A percentile compares a stretch with the other conserved stretches of the same genome.
phyloP scores from a whole-genome alignment of 2,888 invertebrate species.

The Meiosimyza decipiens region DNA sequence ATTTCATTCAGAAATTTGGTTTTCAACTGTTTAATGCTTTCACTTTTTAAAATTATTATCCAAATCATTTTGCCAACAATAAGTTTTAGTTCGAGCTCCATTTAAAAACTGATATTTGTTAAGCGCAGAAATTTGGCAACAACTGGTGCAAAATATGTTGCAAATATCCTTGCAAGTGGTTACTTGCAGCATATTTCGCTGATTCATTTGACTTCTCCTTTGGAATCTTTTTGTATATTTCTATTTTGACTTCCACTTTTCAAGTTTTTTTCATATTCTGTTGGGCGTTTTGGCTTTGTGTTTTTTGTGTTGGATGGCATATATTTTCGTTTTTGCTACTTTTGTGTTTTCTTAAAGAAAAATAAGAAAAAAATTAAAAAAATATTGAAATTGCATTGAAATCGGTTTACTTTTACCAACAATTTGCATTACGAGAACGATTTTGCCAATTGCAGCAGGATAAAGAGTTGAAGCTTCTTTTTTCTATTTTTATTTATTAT shows the following conservation, averaged over 20 bases:
- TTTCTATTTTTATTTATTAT: no score
- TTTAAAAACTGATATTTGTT: no score
- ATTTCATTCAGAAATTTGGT: no score
- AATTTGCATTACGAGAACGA: neutral
- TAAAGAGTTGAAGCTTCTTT: neutral
- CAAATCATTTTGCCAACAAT: no score
- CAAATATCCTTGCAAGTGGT: no score
- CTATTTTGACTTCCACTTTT: neutral
- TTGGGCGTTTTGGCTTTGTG: neutral
- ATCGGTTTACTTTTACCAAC: neutral
- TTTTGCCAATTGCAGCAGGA: neutral
- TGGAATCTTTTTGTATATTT: neutral
- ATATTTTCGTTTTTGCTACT: neutral
- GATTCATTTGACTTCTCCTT: no score
- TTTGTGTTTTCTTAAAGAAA: neutral
- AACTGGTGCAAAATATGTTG: no score
- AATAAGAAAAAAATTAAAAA: neutral
- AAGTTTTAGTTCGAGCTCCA: no score
- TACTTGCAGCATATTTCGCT: no score
- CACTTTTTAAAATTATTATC: no score
- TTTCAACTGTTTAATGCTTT: no score
- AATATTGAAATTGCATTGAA: slow-evolving; percentile 4
- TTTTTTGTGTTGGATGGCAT: neutral
- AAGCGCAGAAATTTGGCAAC: no score
- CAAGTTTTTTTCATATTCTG: neutral